These are phyloP conservation scores for Caenorhabditis sp. DNA, from an alignment of 2,888 invertebrate genomes.

Conservation along the genomic window DNA sequence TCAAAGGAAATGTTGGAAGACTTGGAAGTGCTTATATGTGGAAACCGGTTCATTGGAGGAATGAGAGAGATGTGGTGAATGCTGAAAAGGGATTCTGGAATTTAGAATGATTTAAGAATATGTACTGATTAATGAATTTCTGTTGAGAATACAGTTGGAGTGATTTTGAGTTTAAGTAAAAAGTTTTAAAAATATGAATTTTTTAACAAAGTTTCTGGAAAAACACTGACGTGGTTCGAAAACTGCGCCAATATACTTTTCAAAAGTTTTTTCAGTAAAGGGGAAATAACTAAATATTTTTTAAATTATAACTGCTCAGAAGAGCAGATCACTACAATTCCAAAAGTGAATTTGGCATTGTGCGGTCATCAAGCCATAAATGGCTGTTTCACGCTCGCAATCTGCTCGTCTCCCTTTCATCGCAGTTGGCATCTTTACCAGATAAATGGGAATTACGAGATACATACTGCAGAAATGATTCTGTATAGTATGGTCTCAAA, in stretches of 20 bases:
- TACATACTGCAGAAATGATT: slow-evolving; percentile 47
- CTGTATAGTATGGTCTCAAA: slow-evolving; percentile 44
- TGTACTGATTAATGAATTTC: too few species aligned
- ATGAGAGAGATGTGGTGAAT: neutral
- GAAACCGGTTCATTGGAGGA: neutral
- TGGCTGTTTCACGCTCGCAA: slow-evolving; percentile 11
- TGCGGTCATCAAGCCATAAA: slow-evolving; percentile 11
- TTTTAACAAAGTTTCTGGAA: too few species aligned
- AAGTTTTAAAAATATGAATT: too few species aligned
- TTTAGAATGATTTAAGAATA: too few species aligned
- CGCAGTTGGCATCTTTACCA: slow-evolving; percentile 12
- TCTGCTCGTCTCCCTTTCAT: slow-evolving; percentile 11
- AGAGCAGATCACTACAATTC: slow-evolving; percentile 31
- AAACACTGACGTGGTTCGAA: too few species aligned
- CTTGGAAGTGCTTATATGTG: neutral
- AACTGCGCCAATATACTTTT: too few species aligned
- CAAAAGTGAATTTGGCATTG: slow-evolving; percentile 11
- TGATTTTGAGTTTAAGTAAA: too few species aligned
- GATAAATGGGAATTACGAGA: slow-evolving; percentile 28
- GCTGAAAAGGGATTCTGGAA: neutral
- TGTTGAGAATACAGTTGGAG: too few species aligned
- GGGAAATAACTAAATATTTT: too few species aligned
- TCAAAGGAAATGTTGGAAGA: neutral
- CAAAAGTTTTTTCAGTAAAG: too few species aligned
- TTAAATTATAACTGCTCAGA: slow-evolving; percentile 39